A percentile compares a stretch with the other conserved stretches of the same genome.
Conservation (phyloP, 2,797 vertebrate species). For the Coendou prehensilis region DNA sequence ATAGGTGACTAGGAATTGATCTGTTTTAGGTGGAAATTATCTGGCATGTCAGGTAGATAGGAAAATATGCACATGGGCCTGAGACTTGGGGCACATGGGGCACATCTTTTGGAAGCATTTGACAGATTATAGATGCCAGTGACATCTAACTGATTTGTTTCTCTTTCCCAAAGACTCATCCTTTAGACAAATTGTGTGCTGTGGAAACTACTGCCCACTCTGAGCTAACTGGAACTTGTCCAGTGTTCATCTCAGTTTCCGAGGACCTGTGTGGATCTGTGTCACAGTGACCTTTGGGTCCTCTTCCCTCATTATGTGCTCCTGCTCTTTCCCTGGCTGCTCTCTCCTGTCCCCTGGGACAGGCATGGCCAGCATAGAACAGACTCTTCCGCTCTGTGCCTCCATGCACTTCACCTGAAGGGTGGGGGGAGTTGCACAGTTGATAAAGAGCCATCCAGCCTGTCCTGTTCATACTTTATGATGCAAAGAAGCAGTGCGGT, state of each 20-base stretch:
- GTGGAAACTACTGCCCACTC: not conserved
- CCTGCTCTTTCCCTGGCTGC: not conserved
- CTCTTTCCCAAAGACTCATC: not conserved
- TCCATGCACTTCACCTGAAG: not conserved
- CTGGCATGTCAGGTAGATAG: not conserved
- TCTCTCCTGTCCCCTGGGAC: not conserved
- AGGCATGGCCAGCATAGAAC: not conserved
- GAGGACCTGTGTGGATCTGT: not conserved
- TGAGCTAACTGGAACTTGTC: not conserved
- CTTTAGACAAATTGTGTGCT: not conserved
- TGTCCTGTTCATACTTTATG: not conserved
- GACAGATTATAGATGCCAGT: not conserved
- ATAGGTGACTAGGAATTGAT: not conserved
- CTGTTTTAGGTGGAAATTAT: not conserved
- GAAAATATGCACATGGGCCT: not conserved
- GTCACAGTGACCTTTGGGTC: not conserved
- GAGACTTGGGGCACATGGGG: not conserved
- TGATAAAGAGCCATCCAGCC: not conserved
- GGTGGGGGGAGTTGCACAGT: not conserved
- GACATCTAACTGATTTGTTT: not conserved
- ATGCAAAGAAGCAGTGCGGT: not conserved
- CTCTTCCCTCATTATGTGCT: not conserved
- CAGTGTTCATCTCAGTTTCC: not conserved
- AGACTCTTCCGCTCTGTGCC: not conserved
- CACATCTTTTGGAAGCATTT: not conserved